Percentiles rank a stretch among this genome's conserved stretches.
phyloP scores from a whole-genome alignment of 2,888 invertebrate genomes.

The Brachyopa scutellaris region DNA sequence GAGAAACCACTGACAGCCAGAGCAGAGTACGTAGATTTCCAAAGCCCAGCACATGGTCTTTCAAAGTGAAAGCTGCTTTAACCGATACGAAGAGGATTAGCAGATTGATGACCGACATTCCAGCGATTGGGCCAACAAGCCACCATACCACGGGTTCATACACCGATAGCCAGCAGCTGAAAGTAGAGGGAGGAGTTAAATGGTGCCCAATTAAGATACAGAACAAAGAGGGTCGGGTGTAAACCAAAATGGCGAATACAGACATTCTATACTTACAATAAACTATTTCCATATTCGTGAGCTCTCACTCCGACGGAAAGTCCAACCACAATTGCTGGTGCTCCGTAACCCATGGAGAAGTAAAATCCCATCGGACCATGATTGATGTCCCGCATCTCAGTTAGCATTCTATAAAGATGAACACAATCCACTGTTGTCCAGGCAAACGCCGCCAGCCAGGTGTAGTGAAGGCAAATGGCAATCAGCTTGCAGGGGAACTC shows the following conservation, averaged over 20 bases:
- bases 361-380: conserved; percentile 96
- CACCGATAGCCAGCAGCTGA: conserved; percentile 96
- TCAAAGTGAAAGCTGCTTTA: conserved; percentile 93
- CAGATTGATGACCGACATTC: conserved; percentile 90
- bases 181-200: conserved; percentile 72
- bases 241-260: too few species aligned
- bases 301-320: conserved; percentile 95
- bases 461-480: conserved; percentile 95
- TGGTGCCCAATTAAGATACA: too few species aligned
- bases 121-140: conserved; percentile 94
- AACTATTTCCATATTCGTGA: conserved; percentile 96
- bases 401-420: conserved; percentile 95
- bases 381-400: conserved; percentile 97
- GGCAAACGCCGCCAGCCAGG: conserved; percentile 94
- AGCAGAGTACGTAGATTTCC: conserved; percentile 92
- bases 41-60: conserved; percentile 94
- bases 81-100: conserved; percentile 92
- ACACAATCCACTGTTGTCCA: conserved; percentile 97
- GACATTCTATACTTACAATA: conserved; percentile 90
- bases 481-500: conserved; percentile 94
- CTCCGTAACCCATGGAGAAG: conserved; percentile 94
- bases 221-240: not conserved
- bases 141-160: conserved; percentile 98
- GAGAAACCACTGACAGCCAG: conserved; percentile 92
- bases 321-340: conserved; percentile 95